phyloP scores from a whole-genome alignment of 2,797 vertebrate genomes.

The Silurus lanzhouensis region DNA sequence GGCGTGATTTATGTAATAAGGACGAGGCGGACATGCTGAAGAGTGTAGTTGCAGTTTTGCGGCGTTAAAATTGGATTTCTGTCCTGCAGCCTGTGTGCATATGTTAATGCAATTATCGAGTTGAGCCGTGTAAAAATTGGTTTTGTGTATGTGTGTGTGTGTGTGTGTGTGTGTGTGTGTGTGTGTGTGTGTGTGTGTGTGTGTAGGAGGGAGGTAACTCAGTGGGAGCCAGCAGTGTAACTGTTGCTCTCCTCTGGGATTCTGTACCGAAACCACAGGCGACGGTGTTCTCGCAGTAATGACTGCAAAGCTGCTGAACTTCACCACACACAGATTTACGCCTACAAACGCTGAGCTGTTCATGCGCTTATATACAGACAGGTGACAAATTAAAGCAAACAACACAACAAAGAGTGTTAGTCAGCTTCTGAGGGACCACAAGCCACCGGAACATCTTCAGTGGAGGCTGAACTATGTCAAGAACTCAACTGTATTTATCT shows the following conservation, averaged over 20 bases:
- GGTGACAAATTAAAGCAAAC: not conserved
- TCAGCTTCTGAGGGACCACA: not conserved
- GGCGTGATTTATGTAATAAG: constrained; percentile 25
- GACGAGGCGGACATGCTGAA: not conserved
- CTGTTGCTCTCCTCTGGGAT: constrained; percentile 46
- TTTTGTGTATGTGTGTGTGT: not conserved
- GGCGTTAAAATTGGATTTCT: constrained; percentile 19
- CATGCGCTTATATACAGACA: not conserved
- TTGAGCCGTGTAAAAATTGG: constrained; percentile 19
- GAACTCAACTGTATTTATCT: too few species aligned
- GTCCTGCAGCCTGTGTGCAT: constrained; percentile 21
- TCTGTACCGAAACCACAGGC: constrained; percentile 44
- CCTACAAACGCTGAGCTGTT: constrained; percentile 11
- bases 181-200: constrained; percentile 13
- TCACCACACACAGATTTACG: constrained; percentile 22
- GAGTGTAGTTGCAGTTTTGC: not conserved
- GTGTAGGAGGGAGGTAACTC: constrained; percentile 18
- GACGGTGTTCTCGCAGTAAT: constrained; percentile 39
- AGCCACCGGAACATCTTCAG: not conserved
- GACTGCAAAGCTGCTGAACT: constrained; percentile 36
- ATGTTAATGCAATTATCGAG: constrained; percentile 34
- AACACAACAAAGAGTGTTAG: too few species aligned
- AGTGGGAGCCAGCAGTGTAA: constrained; percentile 43
- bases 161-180: not conserved
- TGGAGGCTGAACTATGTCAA: not conserved